Percentiles rank a stretch among this genome's conserved stretches.
phyloP scores from a whole-genome alignment of 2,888 invertebrate species.

The Meandrusa payeni region DNA sequence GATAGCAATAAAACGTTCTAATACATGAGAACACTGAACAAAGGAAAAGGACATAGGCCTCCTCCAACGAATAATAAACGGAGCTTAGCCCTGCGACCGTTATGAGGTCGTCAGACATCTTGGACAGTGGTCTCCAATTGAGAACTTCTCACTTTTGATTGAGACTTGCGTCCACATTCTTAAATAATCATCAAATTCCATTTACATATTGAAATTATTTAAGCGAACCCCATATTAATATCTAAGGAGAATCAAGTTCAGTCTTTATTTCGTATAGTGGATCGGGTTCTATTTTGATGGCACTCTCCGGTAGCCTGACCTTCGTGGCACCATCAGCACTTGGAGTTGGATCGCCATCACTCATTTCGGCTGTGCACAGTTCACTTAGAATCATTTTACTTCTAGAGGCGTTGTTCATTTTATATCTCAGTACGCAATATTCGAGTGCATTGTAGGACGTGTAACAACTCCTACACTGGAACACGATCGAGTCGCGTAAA shows the following conservation, averaged over 20 bases:
- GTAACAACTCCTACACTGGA: conserved; percentile 50
- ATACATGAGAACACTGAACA: too few relatives aligned
- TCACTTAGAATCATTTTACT: conserved; percentile 59
- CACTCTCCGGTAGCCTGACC: conserved; percentile 49
- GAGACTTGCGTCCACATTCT: too few relatives aligned
- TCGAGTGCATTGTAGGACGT: conserved; percentile 49
- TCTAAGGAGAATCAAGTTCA: conserved; percentile 40
- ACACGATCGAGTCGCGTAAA: conserved; percentile 43
- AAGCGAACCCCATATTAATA: neutral
- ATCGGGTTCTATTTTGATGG: conserved; percentile 37
- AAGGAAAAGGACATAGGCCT: too few relatives aligned
- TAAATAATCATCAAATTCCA: too few relatives aligned
- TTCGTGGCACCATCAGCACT: conserved; percentile 33
- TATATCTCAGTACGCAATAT: conserved; percentile 52
- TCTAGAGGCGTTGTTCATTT: conserved; percentile 38
- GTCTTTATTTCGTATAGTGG: conserved; percentile 36
- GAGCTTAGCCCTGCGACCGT: too few relatives aligned
- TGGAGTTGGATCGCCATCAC: conserved; percentile 43
- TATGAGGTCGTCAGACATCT: too few relatives aligned
- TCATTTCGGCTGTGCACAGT: conserved; percentile 62
- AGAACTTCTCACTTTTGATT: too few relatives aligned
- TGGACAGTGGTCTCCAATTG: too few relatives aligned
- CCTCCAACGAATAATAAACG: too few relatives aligned
- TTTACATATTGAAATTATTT: too few relatives aligned
- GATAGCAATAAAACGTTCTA: too few relatives aligned